phyloP scores from a whole-genome alignment of 2,797 vertebrate species.

The Macroramphosus scolopax region DNA sequence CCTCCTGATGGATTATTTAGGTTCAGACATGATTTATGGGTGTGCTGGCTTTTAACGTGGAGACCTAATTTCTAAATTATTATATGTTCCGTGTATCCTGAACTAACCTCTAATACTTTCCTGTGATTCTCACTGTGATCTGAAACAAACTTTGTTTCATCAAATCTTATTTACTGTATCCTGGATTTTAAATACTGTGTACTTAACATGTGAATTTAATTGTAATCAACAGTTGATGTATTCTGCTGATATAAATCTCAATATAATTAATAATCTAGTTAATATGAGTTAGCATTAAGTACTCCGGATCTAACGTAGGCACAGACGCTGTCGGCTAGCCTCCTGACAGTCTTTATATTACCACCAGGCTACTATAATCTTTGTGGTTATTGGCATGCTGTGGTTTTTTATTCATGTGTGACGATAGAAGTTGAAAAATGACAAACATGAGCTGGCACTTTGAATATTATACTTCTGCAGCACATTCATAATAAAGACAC shows the following conservation, averaged over 20 bases:
- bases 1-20: no score
- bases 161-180: constrained; percentile 16
- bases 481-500: constrained; percentile 76
- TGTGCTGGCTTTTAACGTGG: no score
- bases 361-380: constrained; percentile 57
- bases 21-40: no score
- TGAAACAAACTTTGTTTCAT: constrained; percentile 28
- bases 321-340: no score
- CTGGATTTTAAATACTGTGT: constrained; percentile 33
- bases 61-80: no score
- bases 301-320: constrained; percentile 38
- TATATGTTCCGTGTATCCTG: no score
- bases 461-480: constrained; percentile 60
- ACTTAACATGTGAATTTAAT: constrained; percentile 46
- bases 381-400: constrained; percentile 68
- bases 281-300: constrained; percentile 53
- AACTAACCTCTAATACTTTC: constrained; percentile 36
- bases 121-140: constrained; percentile 65
- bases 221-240: constrained; percentile 58
- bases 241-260: constrained; percentile 57
- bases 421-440: constrained; percentile 38
- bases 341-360: constrained; percentile 38
- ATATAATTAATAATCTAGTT: constrained; percentile 59
- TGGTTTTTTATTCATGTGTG: constrained; percentile 56
- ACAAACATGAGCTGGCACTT: constrained; percentile 50